phyloP scores from a whole-genome alignment of 2,797 vertebrate genomes.

The Notolabrus celidotus region DNA sequence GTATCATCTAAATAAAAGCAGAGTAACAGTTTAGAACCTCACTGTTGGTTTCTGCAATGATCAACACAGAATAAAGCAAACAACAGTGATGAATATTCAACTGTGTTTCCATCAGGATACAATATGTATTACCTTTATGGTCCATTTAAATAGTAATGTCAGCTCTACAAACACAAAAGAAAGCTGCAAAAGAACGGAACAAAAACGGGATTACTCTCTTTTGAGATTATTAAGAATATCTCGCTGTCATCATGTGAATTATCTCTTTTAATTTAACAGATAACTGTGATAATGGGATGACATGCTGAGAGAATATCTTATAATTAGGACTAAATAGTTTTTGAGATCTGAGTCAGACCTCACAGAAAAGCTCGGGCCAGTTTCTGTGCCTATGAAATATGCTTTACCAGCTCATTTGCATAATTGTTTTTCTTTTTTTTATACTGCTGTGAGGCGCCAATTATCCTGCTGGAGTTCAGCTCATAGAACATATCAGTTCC shows the following conservation, averaged over 20 bases:
- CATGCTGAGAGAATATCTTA: too few relatives aligned
- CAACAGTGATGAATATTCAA: background rate
- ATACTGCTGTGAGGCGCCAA: background rate
- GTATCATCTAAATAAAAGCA: background rate
- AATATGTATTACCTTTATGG: too few relatives aligned
- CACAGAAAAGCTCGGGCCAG: background rate
- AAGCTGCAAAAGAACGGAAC: too few relatives aligned
- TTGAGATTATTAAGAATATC: too few relatives aligned
- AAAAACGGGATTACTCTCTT: too few relatives aligned
- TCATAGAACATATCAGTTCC: too few relatives aligned
- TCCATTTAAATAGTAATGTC: too few relatives aligned
- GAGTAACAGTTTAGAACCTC: too few relatives aligned
- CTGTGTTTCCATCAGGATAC: background rate
- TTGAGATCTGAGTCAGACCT: background rate
- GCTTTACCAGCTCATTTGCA: background rate
- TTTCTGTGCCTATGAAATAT: background rate
- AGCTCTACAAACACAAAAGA: too few relatives aligned
- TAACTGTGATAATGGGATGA: too few relatives aligned
- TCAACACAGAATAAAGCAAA: background rate
- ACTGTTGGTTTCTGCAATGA: background rate
- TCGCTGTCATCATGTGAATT: background rate
- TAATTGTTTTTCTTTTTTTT: background rate
- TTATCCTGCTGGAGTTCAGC: background rate
- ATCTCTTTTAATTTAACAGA: too few relatives aligned
- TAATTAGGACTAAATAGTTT: background rate